A percentile compares a stretch with the other conserved stretches of the same genome.
These are phyloP conservation scores for Trialeurodes vaporariorum DNA, from an alignment of 1,140 invertebrate species.

Conservation along the genomic window DNA sequence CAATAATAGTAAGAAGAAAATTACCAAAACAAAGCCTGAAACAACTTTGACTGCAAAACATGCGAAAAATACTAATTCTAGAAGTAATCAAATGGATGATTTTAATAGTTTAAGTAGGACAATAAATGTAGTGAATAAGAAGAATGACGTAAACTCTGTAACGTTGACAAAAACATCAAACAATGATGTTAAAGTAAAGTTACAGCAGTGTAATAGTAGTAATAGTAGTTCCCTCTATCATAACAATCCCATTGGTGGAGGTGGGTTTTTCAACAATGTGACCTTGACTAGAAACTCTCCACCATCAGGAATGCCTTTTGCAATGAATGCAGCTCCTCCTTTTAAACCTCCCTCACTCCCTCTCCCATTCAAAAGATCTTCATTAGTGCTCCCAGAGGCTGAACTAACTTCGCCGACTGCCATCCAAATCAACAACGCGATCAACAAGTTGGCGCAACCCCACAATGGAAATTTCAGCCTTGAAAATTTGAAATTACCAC, in stretches of 20 bases:
- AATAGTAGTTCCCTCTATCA: background rate
- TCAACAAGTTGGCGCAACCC: conserved; percentile 23
- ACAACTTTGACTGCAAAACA: background rate
- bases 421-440: conserved; percentile 29
- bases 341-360: conserved; percentile 6
- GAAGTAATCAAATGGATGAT: background rate
- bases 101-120: conserved; percentile 24
- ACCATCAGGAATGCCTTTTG: background rate
- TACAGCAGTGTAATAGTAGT: background rate
- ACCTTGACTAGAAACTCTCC: background rate
- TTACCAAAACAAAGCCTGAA: conserved; percentile 14
- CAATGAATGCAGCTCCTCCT: conserved; percentile 12
- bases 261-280: background rate
- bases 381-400: conserved; percentile 8
- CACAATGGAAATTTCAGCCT: conserved; percentile 32
- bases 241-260: background rate
- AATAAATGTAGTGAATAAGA: conserved; percentile 25
- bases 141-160: conserved; percentile 25
- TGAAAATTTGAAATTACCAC: conserved; percentile 59
- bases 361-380: conserved; percentile 4
- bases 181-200: background rate
- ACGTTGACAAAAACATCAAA: background rate
- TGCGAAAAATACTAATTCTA: background rate
- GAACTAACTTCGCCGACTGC: conserved; percentile 26
- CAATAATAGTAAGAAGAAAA: conserved; percentile 23